These are phyloP conservation scores for Antechinus stuartii DNA, from an alignment of 2,113 vertebrate genomes.

Conservation along the genomic window DNA sequence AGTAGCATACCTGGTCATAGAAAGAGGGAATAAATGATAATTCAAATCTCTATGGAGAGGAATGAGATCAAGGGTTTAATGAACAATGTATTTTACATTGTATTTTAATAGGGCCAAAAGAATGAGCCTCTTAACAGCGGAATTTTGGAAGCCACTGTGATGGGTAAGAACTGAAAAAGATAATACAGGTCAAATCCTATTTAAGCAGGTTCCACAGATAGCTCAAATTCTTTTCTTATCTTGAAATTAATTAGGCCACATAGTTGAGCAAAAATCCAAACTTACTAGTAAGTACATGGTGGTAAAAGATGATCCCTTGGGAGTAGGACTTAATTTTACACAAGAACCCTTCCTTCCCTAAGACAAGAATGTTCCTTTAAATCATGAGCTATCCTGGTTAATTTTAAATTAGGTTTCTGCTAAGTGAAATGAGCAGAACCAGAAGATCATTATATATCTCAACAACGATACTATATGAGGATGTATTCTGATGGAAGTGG, in stretches of 20 bases:
- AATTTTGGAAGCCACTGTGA: not conserved
- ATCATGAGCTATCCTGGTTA: not conserved
- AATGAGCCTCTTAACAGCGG: not conserved
- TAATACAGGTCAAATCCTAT: not conserved
- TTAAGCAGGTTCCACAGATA: not conserved
- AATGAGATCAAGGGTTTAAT: not conserved
- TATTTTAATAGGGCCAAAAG: not conserved
- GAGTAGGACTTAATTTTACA: not conserved
- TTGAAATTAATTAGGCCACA: not conserved
- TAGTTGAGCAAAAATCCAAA: not conserved
- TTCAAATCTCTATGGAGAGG: not conserved
- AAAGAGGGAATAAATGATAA: not conserved
- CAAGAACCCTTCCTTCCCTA: not conserved
- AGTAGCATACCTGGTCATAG: not conserved
- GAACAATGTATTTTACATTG: too few species aligned
- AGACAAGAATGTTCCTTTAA: not conserved
- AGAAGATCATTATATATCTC: too few species aligned
- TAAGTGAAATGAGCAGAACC: too few species aligned
- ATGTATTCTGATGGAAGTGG: too few species aligned
- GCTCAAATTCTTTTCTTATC: not conserved
- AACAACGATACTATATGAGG: too few species aligned
- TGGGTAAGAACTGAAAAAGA: not conserved
- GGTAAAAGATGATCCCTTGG: too few species aligned
- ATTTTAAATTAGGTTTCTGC: not conserved
- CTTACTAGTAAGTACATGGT: not conserved